Evolutionary conservation across 2,797 vertebrate species (phyloP).

Genomic region (Tauraco hartlaubi): DNA sequence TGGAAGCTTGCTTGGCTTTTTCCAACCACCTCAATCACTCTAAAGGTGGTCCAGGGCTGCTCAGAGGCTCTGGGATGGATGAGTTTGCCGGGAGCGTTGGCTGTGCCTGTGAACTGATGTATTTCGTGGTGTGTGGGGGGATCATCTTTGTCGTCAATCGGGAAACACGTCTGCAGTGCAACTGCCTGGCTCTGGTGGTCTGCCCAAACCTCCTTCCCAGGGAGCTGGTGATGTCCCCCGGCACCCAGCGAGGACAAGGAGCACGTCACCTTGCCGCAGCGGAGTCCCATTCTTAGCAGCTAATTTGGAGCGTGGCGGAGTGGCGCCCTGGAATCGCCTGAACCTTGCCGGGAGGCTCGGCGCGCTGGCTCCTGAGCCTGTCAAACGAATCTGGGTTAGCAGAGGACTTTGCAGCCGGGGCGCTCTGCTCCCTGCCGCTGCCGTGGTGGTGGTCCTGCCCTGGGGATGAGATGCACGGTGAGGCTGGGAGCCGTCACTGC

Average conservation of each 20-base stretch:
- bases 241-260: conserved; percentile 36
- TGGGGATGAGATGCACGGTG: accelerated
- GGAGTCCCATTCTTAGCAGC: conserved; percentile 69
- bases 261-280: conserved; percentile 59
- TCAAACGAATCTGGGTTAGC: conserved; percentile 59
- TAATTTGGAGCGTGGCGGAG: conserved; percentile 41
- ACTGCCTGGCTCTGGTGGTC: not conserved
- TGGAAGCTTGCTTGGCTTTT: not conserved
- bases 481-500: not conserved
- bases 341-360: conserved; percentile 53
- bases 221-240: not conserved
- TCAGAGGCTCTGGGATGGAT: not conserved
- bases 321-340: conserved; percentile 34
- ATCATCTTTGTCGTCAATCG: accelerated
- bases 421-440: accelerated
- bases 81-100: accelerated
- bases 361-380: not conserved
- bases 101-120: not conserved
- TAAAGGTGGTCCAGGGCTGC: not conserved
- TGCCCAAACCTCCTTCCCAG: not conserved
- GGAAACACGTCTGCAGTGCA: not conserved
- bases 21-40: not conserved
- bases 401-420: not conserved
- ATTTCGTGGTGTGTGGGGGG: not conserved
- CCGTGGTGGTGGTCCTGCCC: not conserved